Evolutionary conservation across 2,113 vertebrate species (phyloP), one percentile per base, ranked within the genome.

Genomic region (Ailuropoda melanoleuca): DNA sequence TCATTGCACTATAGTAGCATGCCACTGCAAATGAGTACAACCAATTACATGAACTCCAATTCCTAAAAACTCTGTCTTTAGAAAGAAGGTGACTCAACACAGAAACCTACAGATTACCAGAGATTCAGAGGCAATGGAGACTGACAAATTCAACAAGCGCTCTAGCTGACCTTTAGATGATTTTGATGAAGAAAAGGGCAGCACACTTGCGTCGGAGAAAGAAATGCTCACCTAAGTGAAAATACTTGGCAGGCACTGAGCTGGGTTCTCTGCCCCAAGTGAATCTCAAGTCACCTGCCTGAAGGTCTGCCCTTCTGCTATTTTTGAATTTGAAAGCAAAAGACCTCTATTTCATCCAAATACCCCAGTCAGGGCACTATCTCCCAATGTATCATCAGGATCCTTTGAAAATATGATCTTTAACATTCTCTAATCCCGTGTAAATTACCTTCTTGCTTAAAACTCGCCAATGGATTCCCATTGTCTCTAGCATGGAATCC

Each of bases 151-250:
- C 64, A 46, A 89, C 53, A 93, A 95, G 60, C 14, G 66, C 56
- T 95, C n/a, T 24, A 75, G 43, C 39, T 97, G 97, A 97, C 88
- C 88, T 98, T 98, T 97, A 85, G 83, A 37, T 83, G 48, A 78
- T 84, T 95, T 93, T 87, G 50, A 93, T 93, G 85, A 90, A 89
- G 92, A 90, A 97, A 97, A 96, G 93, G 74, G 86, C 50, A 85
- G 43, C 29, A 77, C n/a, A 19, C 50, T n/a, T 64, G 55, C 88
- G 58, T 14, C 86, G 21, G 23, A 89, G 34, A 77, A 83, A 88
- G 50, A 97, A 87, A 56, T 82, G 68, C 48, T 93, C 78, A 84
- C n/a, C 10, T 94, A 86, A 21, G 21, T 83, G 53, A 95, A 89
- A 82, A 77, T 90, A 95, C 14, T 23, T 87, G 58, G n/a, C 81